A percentile compares a stretch with the other conserved stretches of the same genome.
Evolutionary conservation across 2,797 vertebrate species (phyloP).

Genomic region (Takifugu ocellatus): DNA sequence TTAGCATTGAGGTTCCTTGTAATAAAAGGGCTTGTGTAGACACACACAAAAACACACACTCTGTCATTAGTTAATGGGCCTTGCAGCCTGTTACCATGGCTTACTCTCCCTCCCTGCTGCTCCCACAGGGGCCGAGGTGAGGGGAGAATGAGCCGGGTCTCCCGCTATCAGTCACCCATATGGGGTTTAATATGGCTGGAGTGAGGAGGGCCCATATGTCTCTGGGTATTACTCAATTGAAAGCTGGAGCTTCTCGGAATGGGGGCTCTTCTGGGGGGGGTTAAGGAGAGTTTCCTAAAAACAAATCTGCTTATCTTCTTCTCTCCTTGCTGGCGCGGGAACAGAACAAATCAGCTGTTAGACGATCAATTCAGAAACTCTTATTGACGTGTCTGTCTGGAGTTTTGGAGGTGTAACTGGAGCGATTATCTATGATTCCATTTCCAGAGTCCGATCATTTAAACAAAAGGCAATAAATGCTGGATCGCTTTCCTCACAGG

Average conservation of each 20-base stretch:
- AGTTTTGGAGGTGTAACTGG: conserved; percentile 7
- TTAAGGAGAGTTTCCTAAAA: conserved; percentile 37
- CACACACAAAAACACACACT: conserved; percentile 51
- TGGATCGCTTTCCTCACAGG: conserved; percentile 1
- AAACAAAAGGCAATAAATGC: neutral
- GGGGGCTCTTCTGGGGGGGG: conserved; percentile 16
- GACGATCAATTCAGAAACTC: neutral
- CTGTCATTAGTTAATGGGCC: conserved; percentile 75
- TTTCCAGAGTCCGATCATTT: conserved; percentile 18
- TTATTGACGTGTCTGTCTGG: conserved; percentile 3
- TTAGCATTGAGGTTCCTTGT: conserved; percentile 64
- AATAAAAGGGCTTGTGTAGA: conserved; percentile 9
- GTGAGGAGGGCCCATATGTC: conserved; percentile 55
- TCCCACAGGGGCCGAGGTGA: conserved; percentile 54
- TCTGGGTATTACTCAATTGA: conserved; percentile 56
- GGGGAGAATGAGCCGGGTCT: conserved; percentile 47
- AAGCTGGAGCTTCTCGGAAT: conserved; percentile 48
- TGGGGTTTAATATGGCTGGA: conserved; percentile 52
- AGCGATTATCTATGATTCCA: conserved; percentile 24
- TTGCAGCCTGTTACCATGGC: conserved; percentile 57
- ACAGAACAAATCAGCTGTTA: conserved; percentile 15
- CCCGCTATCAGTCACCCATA: conserved; percentile 55
- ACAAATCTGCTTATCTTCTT: conserved; percentile 34
- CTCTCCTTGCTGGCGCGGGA: conserved; percentile 13
- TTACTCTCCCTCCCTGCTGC: conserved; percentile 44